Percentiles rank a stretch among this genome's conserved stretches.
These are phyloP conservation scores for Astatoreochromis straeleni DNA, from an alignment of 2,113 vertebrate genomes.

Conservation along the genomic window DNA sequence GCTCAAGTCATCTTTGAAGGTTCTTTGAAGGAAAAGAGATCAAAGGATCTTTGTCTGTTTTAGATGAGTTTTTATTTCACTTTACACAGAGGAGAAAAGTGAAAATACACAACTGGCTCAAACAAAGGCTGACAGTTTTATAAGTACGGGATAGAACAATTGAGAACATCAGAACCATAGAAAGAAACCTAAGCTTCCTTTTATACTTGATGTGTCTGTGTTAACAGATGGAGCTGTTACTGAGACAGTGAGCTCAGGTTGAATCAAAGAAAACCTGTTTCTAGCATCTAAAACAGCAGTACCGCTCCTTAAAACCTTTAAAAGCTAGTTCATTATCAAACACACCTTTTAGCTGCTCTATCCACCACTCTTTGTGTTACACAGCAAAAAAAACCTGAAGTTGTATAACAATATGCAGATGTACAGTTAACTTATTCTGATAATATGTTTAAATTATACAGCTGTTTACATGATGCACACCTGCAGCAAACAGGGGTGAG, in stretches of 20 bases:
- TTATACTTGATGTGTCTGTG: background rate
- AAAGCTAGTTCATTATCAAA: fast-evolving
- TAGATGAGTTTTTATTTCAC: background rate
- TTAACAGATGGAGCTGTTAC: background rate
- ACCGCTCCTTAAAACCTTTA: background rate
- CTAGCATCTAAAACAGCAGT: background rate
- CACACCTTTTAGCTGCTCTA: background rate
- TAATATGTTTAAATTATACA: background rate
- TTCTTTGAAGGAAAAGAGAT: background rate
- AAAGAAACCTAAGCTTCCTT: background rate
- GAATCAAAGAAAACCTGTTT: background rate
- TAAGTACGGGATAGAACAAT: background rate
- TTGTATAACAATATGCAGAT: background rate
- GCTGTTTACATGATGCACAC: background rate
- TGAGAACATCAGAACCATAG: background rate
- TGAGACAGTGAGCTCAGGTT: background rate
- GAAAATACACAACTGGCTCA: background rate
- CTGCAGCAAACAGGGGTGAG: background rate
- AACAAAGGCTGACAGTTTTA: background rate
- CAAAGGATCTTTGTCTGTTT: background rate
- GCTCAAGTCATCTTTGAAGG: background rate
- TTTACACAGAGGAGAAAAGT: background rate
- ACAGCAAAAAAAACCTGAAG: background rate
- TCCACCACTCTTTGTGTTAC: background rate
- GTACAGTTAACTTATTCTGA: background rate